Base-by-base conservation (phyloP, 2,888 invertebrate species). In the Patella ulyssiponensis region DNA sequence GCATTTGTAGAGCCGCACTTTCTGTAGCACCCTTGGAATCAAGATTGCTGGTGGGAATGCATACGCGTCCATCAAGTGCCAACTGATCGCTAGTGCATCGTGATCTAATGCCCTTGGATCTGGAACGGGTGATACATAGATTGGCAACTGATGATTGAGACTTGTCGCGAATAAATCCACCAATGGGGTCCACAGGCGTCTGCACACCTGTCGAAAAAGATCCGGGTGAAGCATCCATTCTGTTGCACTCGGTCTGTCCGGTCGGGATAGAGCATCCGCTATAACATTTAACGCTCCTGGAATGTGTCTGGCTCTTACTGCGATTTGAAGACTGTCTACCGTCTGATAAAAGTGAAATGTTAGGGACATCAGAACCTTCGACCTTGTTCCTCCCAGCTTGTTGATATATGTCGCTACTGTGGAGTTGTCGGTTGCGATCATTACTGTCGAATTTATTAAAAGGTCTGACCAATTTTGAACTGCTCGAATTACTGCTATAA, bases 91-190 rank as follows among this genome's bases (percentile, higher is more conserved):
- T 20, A 58, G 20, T n/a, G 58, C 58, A 58, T 58, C 58, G 58
- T 58, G 58, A 20, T 58, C 58, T 17, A 58, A 20, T 17, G 58
- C 58, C 20, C 17, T 17, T n/a, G 58, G 58, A 23, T 71, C 71
- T 71, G 71, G 71, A 27, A 27, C 71, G 17, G 27, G 71, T 9
- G 33, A 44, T 33, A 71, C 2, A 27, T 71, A 71, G 1, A 51
- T 71, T 33, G 71, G 27, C 51, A 71, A 71, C 7, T 71, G 27
- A 51, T 51, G 51, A 71, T 71, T 44, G 9, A 71, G 33, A 44
- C 27, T 71, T 17, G 71, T 71, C 27, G 71, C 71, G 51, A 71
- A 71, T 20, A 71, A 51, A 71, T 71, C 71, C 33, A 71, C 71
- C 71, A 71, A n/a, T 17, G 71, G 71, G 20, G 33, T 27, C n/a